Percentiles rank a stretch among this genome's conserved stretches.
Conservation (phyloP, 1,140 invertebrate genomes). For the Dendroctonus valens region DNA sequence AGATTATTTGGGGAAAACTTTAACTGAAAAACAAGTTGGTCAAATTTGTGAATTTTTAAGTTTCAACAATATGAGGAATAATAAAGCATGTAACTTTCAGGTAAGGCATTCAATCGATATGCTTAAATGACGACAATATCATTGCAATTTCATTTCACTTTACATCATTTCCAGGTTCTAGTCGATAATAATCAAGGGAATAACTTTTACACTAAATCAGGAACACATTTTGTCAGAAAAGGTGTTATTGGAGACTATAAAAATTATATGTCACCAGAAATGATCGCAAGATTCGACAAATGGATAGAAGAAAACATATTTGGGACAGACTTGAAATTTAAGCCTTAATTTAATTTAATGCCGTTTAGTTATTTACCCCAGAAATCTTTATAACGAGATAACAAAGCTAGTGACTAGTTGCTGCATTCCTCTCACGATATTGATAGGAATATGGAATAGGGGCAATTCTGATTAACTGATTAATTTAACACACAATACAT, state of each 20-base stretch:
- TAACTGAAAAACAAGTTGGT: slow-evolving; percentile 64
- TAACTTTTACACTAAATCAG: slow-evolving; percentile 55
- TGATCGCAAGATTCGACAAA: slow-evolving; percentile 68
- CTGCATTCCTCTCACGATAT: too few relatives aligned
- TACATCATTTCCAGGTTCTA: slow-evolving; percentile 55
- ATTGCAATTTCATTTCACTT: slow-evolving; percentile 45
- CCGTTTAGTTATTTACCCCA: too few relatives aligned
- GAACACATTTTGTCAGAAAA: slow-evolving; percentile 71
- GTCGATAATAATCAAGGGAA: slow-evolving; percentile 56
- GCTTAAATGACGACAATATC: background rate
- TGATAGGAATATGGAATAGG: too few relatives aligned
- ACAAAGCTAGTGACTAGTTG: too few relatives aligned
- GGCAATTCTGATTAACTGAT: too few relatives aligned
- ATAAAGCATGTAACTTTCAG: slow-evolving; percentile 67
- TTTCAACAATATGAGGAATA: slow-evolving; percentile 80
- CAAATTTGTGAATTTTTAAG: slow-evolving; percentile 72
- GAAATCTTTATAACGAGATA: too few relatives aligned
- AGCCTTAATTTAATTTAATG: too few relatives aligned
- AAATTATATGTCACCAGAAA: slow-evolving; percentile 73
- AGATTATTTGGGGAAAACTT: slow-evolving; percentile 66
- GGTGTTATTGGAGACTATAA: slow-evolving; percentile 83
- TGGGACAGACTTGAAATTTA: slow-evolving; percentile 63
- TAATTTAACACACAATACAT: too few relatives aligned
- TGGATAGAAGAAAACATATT: slow-evolving; percentile 69
- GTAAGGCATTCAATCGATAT: slow-evolving; percentile 31